Evolutionary conservation across 2,113 vertebrate genomes (phyloP), one percentile per base, ranked within the genome.

Genomic region (Acrocephalus kingi): DNA sequence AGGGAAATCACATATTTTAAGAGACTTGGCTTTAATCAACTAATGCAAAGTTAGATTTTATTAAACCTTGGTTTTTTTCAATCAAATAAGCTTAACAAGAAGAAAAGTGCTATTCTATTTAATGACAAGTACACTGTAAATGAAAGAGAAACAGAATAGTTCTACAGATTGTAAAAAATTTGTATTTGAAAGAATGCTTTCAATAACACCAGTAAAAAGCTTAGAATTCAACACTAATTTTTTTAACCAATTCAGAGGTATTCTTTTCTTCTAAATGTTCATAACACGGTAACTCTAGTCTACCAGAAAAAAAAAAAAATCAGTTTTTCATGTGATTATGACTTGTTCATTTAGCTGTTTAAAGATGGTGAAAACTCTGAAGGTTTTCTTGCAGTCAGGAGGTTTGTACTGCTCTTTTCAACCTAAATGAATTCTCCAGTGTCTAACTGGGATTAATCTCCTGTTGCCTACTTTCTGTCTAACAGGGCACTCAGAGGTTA

Each of bases 1-100:
- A 93, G 66, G 64, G 48, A 95, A 96, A 87, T 66, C 71, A 92
- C 30, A 11, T 82, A 69, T 94, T 93, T 95, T 92, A 96, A 85
- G 52, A 91, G 39, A 79, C 39, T 79, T 19, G 12, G 43, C 64
- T 93, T 94, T 87, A 94, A 93, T 90, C 41, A 89, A 69, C 31
- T 77, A 92, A 95, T 90, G 92, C 61, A 83, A 89, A 94, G 48
- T 72, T 64, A 58, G 41, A 63, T 85, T 93, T 91, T 71, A 94
- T 80, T 91, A 91, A 92, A 85, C 5, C 22, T 81, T 93, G 56
- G 19, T 19, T 35, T 18, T 89, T 84, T 84, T 64, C 10, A 91
- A 80, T 93, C 45, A 92, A 90, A 64, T 85, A 89, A 67, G 28
- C 55, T 76, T 77, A 87, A 85, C 15, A 87, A 87, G 35, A 48